phyloP scores from a whole-genome alignment of 2,888 invertebrate species.

The Alviniconcha strummeri region DNA sequence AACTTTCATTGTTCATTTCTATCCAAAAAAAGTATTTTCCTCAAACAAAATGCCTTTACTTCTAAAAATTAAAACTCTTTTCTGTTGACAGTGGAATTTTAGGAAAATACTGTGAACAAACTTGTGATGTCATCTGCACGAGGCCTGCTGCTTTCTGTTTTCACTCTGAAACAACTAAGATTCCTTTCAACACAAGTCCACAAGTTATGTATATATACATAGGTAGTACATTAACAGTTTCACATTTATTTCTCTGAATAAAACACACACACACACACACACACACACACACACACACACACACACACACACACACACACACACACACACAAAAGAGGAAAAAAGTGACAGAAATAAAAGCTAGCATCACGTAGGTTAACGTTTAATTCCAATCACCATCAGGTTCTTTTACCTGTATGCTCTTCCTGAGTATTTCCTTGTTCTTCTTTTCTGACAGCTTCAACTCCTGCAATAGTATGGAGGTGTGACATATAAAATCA shows the following conservation, averaged over 20 bases:
- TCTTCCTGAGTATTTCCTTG: slow-evolving; percentile 53
- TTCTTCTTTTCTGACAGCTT: slow-evolving; percentile 51
- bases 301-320: not conserved
- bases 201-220: too few relatives aligned
- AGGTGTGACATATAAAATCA: too few relatives aligned
- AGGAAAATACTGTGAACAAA: not conserved
- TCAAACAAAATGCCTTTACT: not conserved
- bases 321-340: not conserved
- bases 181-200: too few relatives aligned
- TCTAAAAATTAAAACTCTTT: not conserved
- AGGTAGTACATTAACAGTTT: too few relatives aligned
- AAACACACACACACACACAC: not conserved
- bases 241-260: not conserved
- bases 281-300: not conserved
- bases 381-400: too few relatives aligned
- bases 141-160: too few relatives aligned
- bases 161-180: too few relatives aligned
- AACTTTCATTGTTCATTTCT: not conserved
- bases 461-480: slow-evolving; percentile 43
- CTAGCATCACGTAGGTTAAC: not conserved
- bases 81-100: not conserved
- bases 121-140: too few relatives aligned
- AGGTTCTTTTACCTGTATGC: slow-evolving; percentile 52
- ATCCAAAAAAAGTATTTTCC: not conserved
- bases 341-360: not conserved